Base-by-base conservation (phyloP, 2,888 invertebrate genomes). In the Microctonus hyperodae region DNA sequence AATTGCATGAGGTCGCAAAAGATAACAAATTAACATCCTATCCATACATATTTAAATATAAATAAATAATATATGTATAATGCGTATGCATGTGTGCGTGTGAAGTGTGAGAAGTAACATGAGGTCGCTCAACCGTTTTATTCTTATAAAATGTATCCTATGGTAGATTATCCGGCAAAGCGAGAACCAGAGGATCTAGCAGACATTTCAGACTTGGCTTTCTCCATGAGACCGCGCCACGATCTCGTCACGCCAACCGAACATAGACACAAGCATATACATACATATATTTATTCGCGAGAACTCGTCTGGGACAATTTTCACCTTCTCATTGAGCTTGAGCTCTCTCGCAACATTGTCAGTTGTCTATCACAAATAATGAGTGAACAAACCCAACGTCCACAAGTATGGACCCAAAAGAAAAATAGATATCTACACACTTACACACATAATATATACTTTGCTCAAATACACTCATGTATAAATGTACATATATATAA, bases 241-340 rank as follows among this genome's bases (percentile, higher is more conserved):
- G 61, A 50, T 71, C 66, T 51, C 69, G 74, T 72, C 70, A 74
- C 68, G 73, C 68, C 73, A 55, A 66, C 48, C 70, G 72, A 70
- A 65, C 70, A 71, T 50, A 57, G 60, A 48, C 35, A 48, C 33
- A 23, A 60, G 48, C 58, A 37, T 57, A n/a, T 13, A n/a, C n/a
- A n/a, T 37, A 44, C 44, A 44, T 16, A 16, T 44, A 16, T 35
- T 16, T 60, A 50, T 35, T 7, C 13, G 33, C 25, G 20, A 61
- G 55, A 62, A 62, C 56, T 51, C 10, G 57, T 51, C 56, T 44
- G 59, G 20, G 58, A 67, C 53, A 62, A 67, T 60, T 67, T 67
- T 64, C 51, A 64, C 58, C 51, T 58, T 58, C 40, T 63, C 16
- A 37, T 58, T 40, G 37, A 63, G 28, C 25, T 55, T 20, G n/a